Conservation (phyloP, 2,113 vertebrate genomes). For the Alces alces region DNA sequence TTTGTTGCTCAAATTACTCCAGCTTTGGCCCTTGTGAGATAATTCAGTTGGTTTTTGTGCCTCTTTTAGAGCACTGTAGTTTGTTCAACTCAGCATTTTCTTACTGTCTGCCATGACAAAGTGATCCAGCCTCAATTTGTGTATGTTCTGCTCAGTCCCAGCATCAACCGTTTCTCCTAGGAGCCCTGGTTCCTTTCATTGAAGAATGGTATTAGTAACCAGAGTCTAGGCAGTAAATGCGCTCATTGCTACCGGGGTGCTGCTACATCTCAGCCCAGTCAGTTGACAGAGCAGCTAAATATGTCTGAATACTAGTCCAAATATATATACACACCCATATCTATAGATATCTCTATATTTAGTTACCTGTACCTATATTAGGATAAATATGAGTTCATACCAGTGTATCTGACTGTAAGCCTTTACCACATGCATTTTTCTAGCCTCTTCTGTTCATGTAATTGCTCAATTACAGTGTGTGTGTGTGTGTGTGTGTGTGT, state of each 20-base stretch:
- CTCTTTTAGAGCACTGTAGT: not conserved
- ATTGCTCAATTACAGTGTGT: not conserved
- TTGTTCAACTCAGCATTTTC: not conserved
- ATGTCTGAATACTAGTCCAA: not conserved
- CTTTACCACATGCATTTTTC: not conserved
- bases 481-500: not conserved
- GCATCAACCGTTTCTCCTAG: not conserved
- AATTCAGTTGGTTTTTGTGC: not conserved
- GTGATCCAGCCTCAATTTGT: not conserved
- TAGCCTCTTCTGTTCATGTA: not conserved
- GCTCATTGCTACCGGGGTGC: not conserved
- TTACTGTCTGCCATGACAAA: not conserved
- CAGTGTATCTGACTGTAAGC: not conserved
- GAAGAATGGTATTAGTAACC: not conserved
- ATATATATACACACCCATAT: not conserved
- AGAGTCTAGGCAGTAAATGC: not conserved
- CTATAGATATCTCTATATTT: not conserved
- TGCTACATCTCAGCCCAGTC: not conserved
- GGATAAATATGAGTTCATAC: not conserved
- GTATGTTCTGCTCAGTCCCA: not conserved
- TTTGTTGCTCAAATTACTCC: not conserved
- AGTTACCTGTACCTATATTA: not conserved
- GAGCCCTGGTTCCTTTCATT: not conserved
- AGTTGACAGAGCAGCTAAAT: not conserved
- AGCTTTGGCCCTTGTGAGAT: not conserved